Evolutionary conservation across 2,888 invertebrate species (phyloP), one percentile per base, ranked within the genome.

Genomic region (Patella ulyssiponensis): DNA sequence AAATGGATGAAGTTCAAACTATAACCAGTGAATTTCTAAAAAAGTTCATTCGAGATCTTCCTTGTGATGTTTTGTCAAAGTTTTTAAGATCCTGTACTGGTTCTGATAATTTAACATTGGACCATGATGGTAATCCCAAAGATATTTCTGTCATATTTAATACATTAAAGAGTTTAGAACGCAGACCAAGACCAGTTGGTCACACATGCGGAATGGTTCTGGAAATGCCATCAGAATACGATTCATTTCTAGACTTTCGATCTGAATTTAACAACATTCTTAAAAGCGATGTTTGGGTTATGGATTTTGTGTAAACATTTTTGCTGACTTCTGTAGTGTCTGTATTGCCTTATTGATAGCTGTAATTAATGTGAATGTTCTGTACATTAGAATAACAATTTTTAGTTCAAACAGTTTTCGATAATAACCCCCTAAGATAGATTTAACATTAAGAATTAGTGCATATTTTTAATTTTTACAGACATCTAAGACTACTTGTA

Each of bases 231-330:
- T 44, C 52, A 20, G 64, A 64, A 17, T 64, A 64, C 17, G 64
- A 64, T 20, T 64, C 64, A 64, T 64, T 64, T 14, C 23, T 64
- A n/a, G 64, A 64, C n/a, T 64, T 64, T 64, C 64, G n/a, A 9
- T 64, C 64, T 20, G 64, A 64, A n/a, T n/a, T 64, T n/a, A 64
- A 17, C 23, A 64, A 64, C n/a, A 20, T 64, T 64, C 64, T 64
- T 64, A 64, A 64, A 64, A 64, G 64, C 23, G 64, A 64, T 64
- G 64, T 64, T 64, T 64, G 64, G 64, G 64, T 64, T 23, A 64
- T 64, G 20, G 64, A 64, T 64, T 64, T 64, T 64, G 20, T 64
- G 20, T 64, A 23, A 64, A 64, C 23, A 64, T 64, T 64, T 12
- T n/a, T 64, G 64, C 64, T 64, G 64, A 64, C 58, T n/a, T 58